A percentile compares a stretch with the other conserved stretches of the same genome.
Evolutionary conservation across 92 coral and sea anemone species (phyloP).

Genomic region (Parazoanthus darwini): DNA sequence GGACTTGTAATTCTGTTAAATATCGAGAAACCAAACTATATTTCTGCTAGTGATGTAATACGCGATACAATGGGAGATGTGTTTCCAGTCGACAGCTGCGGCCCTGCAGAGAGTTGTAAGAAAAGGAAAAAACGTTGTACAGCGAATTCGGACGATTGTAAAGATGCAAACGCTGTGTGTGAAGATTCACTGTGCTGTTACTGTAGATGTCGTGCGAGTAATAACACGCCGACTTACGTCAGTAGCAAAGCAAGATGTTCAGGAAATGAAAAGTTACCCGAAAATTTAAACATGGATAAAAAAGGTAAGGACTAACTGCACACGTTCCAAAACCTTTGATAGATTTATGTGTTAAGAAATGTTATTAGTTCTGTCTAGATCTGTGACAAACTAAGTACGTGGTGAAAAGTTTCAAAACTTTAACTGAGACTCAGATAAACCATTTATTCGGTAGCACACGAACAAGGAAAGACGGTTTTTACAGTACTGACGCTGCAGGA

Average conservation of each 20-base stretch:
- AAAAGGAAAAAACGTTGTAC: neutral
- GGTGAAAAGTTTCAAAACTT: too few species aligned
- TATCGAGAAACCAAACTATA: neutral
- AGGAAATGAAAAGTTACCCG: neutral
- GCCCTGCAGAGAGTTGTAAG: neutral
- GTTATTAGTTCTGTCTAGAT: too few species aligned
- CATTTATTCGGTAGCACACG: too few species aligned
- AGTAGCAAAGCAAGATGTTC: neutral
- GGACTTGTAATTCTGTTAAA: neutral
- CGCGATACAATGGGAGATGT: conserved; percentile 8
- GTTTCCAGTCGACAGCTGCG: neutral
- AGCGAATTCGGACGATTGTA: neutral
- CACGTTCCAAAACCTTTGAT: neutral
- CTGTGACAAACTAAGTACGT: too few species aligned
- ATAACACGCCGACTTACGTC: neutral
- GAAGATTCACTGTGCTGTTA: neutral
- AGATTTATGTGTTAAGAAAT: neutral
- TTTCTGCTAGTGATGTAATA: neutral
- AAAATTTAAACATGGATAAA: neutral
- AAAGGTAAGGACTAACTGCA: neutral
- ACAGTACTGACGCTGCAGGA: too few species aligned
- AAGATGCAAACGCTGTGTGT: neutral
- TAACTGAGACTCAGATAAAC: too few species aligned
- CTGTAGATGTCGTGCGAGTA: neutral
- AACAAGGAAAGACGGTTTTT: too few species aligned